These are phyloP conservation scores for Urocyon cinereoargenteus DNA, from an alignment of 2,797 vertebrate species.

Conservation along the genomic window DNA sequence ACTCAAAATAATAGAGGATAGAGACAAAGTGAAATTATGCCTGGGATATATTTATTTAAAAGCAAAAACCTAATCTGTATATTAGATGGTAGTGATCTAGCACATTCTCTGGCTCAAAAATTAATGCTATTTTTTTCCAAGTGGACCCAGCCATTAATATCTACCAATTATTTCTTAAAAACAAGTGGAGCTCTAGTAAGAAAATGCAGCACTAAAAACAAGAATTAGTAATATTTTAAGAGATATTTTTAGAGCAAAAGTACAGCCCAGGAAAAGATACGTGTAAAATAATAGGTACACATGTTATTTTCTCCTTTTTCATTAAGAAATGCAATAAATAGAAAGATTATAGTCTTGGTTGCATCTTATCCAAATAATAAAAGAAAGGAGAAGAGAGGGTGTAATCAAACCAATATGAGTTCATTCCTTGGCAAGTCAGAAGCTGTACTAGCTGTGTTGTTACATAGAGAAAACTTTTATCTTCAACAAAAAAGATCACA, in stretches of 20 bases:
- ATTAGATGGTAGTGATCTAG: neutral
- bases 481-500: neutral
- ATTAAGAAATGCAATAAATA: neutral
- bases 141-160: neutral
- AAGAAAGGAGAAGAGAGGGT: neutral
- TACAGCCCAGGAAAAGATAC: neutral
- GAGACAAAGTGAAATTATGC: neutral
- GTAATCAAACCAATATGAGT: neutral
- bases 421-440: neutral
- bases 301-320: neutral
- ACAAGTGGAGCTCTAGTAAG: neutral
- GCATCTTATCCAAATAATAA: neutral
- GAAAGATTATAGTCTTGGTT: neutral
- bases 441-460: neutral
- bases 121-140: neutral
- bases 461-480: neutral
- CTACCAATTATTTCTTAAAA: neutral
- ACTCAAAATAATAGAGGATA: neutral
- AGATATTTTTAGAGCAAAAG: neutral
- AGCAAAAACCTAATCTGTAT: neutral
- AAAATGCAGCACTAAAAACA: neutral
- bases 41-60: neutral
- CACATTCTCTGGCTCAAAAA: neutral
- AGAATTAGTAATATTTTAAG: neutral
- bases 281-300: neutral